Evolutionary conservation across 2,797 vertebrate genomes (phyloP), one percentile per base, ranked within the genome.

Genomic region (Eulemur mongoz): DNA sequence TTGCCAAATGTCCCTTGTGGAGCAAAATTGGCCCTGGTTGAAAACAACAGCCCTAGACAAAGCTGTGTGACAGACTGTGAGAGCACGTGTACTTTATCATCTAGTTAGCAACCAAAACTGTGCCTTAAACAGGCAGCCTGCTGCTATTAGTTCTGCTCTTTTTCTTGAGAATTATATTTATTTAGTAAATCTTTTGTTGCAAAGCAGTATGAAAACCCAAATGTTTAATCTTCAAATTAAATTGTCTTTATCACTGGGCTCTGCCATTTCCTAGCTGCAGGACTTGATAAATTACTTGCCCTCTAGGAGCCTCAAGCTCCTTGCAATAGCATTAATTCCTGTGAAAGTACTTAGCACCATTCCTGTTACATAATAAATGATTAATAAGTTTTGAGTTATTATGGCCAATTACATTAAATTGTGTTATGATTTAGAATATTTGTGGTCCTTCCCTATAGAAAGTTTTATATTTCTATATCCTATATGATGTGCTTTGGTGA

Each of bases 211-310:
- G 30, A 94, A 88, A 30, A 50, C 4, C 48, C 59, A 72, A 73
- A 67, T 91, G 4, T 67, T 91, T 72, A 63, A 40, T 84, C 23
- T 92, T 91, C 23, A 91, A 15, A 50, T 93, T 67, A 96, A 95
- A 83, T 54, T 61, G 22, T 30, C 30, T 82, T 78, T 48, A 7
- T 70, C 32, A 82, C 30, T 63, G 73, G 43, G 22, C 38, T 75
- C 57, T 94, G 30, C 13, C 14, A 38, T 45, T 93, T 65, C 30
- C 30, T 67, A 87, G 20, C 40, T 87, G 14, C 43, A 59, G 90
- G 57, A 45, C 23, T 79, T 84, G 61, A 18, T 57, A 72, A 72
- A 72, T 92, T 70, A 45, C 17, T 80, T 95, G 45, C 72, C 52
- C 7, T 83, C 78, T 50, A 35, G 11, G 10, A 73, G 3, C 4